Base-by-base conservation (phyloP, 2,113 vertebrate species). In the Cyprinodon tularosa region DNA sequence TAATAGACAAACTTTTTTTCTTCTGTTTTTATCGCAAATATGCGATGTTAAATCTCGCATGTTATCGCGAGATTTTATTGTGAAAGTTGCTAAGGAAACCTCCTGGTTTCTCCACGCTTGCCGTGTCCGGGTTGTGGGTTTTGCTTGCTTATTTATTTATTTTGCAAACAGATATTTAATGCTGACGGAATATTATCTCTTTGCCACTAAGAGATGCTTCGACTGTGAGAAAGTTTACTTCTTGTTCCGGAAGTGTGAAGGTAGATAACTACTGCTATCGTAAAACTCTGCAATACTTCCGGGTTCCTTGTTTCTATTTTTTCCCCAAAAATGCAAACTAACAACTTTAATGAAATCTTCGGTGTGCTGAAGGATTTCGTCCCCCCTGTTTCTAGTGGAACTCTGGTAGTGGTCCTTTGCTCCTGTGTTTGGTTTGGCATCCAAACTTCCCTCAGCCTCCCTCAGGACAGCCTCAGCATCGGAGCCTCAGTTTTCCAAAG, bases 401-500 rank as follows among this genome's bases (percentile, higher is more conserved):
- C 87, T 50, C 14, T 89, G 1, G 13, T 37, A 0, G 67, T 89
- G 42, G 50, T 29, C 0, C 14, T 90, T 2, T 0, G 72, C 2
- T 91, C 92, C 0, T 85, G 76, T 29, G 48, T 61, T 12, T 38
- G 85, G 45, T 93, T 91, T 62, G 82, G 47, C 1, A 15, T 89
- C n/a, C 77, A 86, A 8, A 53, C 68, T 4, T 68, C 53, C 47
- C 86, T 89, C 3, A 48, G 20, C 65, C 13, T 86, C 4, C 59
- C 77, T 6, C 37, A 17, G 36, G 85, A 60, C 0, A 4, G 77
- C 11, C 50, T 91, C 22, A 87, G 91, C 37, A 81, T 93, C 0
- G 91, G 91, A 1, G 71, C 85, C 8, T 37, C 39, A 42, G 88
- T 90, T 72, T 83, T 92, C 60, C 66, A 44, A 22, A 22, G 68